A percentile compares a stretch with the other conserved stretches of the same genome.
Conservation (phyloP, 2,797 vertebrate species). For the Phalloptychus januarius region DNA sequence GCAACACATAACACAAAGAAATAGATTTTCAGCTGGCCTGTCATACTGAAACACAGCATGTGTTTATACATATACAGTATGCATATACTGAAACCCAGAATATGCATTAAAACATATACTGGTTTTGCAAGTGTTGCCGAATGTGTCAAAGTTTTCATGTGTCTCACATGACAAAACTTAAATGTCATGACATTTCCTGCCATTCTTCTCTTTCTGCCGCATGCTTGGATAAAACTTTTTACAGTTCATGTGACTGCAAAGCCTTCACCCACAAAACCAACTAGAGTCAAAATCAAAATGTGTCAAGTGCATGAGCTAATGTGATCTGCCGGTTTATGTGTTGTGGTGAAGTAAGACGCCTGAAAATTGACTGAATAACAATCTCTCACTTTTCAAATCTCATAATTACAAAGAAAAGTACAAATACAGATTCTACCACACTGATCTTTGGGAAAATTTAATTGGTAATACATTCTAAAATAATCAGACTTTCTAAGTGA, state of each 20-base stretch:
- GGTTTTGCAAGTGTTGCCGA: neutral
- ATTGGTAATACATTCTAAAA: neutral
- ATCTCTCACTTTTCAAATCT: neutral
- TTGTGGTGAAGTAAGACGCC: neutral
- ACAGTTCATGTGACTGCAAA: neutral
- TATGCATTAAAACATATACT: neutral
- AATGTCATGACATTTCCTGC: neutral
- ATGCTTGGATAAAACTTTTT: neutral
- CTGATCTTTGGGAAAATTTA: neutral
- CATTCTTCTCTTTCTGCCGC: neutral
- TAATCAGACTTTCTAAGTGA: neutral
- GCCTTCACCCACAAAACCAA: neutral
- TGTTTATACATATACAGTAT: too few relatives aligned
- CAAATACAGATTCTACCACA: neutral
- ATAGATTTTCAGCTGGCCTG: neutral
- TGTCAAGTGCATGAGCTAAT: neutral
- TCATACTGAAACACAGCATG: neutral
- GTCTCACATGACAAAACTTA: neutral
- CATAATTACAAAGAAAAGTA: neutral
- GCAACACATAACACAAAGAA: neutral
- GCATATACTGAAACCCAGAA: too few relatives aligned
- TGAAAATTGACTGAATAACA: neutral
- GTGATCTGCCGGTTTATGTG: neutral
- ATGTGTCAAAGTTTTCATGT: neutral
- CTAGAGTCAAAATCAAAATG: neutral